A percentile compares a stretch with the other conserved stretches of the same genome.
Evolutionary conservation across 2,888 invertebrate species (phyloP).

Genomic region (Tachystola acroxantha): DNA sequence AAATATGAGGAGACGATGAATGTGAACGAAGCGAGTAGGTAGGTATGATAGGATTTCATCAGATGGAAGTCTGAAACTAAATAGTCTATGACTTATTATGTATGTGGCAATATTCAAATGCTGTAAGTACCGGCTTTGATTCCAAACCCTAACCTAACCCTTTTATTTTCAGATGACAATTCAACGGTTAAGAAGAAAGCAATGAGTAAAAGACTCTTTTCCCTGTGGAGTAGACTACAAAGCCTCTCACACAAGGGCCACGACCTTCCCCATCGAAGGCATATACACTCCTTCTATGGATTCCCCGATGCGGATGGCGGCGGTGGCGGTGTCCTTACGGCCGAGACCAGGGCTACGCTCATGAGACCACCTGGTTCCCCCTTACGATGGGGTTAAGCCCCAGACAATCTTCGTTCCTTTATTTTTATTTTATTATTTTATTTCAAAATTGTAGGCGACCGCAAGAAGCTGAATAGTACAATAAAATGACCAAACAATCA

Average conservation of each 20-base stretch:
- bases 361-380: conserved; percentile 70
- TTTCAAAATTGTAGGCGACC: conserved; percentile 1
- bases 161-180: conserved; percentile 40
- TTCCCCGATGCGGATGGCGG: conserved; percentile 44
- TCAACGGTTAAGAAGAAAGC: conserved; percentile 30
- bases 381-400: conserved; percentile 62
- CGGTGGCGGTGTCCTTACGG: conserved; percentile 45
- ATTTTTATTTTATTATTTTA: not conserved
- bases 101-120: too few relatives aligned
- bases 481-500: conserved; percentile 53
- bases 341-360: conserved; percentile 53
- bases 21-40: too few relatives aligned
- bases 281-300: conserved; percentile 59
- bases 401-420: conserved; percentile 2
- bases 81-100: too few relatives aligned
- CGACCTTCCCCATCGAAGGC: conserved; percentile 59
- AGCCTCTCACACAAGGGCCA: conserved; percentile 62
- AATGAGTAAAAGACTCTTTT: conserved; percentile 61
- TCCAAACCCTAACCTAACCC: too few relatives aligned
- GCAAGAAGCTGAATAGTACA: conserved; percentile 53
- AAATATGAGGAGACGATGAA: too few relatives aligned
- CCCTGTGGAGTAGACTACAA: conserved; percentile 66
- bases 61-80: too few relatives aligned
- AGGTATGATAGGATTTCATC: too few relatives aligned
- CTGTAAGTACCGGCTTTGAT: too few relatives aligned